Base-by-base conservation (phyloP, 37 sponge, comb jelly and placozoan species). In the Spongia lamella region DNA sequence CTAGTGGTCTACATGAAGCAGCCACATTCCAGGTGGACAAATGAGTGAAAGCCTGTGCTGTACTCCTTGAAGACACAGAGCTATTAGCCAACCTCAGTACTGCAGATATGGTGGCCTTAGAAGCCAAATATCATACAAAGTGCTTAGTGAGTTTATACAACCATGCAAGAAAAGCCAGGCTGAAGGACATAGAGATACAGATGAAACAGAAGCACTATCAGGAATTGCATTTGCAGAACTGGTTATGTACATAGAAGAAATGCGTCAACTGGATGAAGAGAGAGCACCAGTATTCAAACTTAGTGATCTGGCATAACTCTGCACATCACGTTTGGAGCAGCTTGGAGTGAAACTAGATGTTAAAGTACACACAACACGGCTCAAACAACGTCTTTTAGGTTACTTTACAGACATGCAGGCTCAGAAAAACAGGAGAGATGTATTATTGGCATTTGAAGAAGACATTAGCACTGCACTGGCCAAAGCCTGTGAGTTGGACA, bases 1-100 rank as follows among this genome's bases (percentile, higher is more conserved):
- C 3, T 79, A 1, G 79, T 67, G 32, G 35, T 25, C 26, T 19
- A 40, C 26, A 58, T 68, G 27, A n/a, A n/a, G n/a, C n/a, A n/a
- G n/a, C n/a, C n/a, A n/a, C n/a, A n/a, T n/a, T n/a, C n/a, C n/a
- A n/a, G n/a, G n/a, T n/a, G n/a, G n/a, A n/a, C n/a, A n/a, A n/a
- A n/a, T n/a, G n/a, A n/a, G n/a, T n/a, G n/a, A n/a, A 40, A n/a
- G 35, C 11, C 38, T 68, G 68, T 66, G 79, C 78, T n/a, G 38
- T 36, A 40, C 17, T 49, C 1, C 66, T 61, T 68, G 68, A 79
- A 19, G 70, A 69, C 17, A 69, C 71, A 43, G 71, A 5, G 3
- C 33, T 64, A 5, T 32, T 64, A 64, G 32, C 66, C 34, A 64
- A 64, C 4, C 66, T 64, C 11, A 13, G 51, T 49, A 9, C 71